Conservation (phyloP, 2,113 vertebrate genomes). For the Acrocephalus kingi region DNA sequence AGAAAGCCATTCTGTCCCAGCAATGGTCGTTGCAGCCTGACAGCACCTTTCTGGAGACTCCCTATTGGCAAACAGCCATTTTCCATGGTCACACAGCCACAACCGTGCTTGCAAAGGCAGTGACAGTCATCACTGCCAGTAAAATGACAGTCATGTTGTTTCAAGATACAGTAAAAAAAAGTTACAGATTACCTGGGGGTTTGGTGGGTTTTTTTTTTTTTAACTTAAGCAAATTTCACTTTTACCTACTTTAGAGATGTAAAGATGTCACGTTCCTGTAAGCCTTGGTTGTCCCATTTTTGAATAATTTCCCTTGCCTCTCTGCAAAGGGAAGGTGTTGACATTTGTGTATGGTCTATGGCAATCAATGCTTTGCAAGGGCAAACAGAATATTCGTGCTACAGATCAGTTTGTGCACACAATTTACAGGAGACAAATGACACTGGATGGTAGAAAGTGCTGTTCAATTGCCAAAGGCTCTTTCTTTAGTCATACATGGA, state of each 20-base stretch:
- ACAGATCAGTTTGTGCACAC: slow-evolving; percentile 22
- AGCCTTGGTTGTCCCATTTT: neutral
- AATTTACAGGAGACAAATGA: slow-evolving; percentile 29
- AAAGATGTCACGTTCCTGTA: neutral
- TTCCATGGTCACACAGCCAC: neutral
- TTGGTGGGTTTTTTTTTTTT: neutral
- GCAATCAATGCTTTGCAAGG: slow-evolving; percentile 42
- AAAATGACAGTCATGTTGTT: neutral
- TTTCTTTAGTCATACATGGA: neutral
- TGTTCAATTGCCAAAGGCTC: neutral
- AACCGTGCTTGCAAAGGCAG: neutral
- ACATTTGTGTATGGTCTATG: neutral
- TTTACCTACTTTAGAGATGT: neutral
- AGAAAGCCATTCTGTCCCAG: neutral
- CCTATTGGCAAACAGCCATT: neutral
- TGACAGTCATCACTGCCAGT: neutral
- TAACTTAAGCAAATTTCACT: neutral
- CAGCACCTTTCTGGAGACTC: neutral
- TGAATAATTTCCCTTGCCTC: neutral
- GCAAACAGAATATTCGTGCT: slow-evolving; percentile 52
- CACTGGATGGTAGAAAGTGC: neutral
- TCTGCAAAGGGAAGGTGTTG: neutral
- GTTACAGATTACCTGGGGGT: neutral
- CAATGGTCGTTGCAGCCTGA: neutral
- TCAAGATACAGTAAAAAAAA: neutral